Percentiles rank a stretch among this genome's conserved stretches.
Evolutionary conservation across 2,797 vertebrate genomes (phyloP).

Genomic region (Liparis tanakae): DNA sequence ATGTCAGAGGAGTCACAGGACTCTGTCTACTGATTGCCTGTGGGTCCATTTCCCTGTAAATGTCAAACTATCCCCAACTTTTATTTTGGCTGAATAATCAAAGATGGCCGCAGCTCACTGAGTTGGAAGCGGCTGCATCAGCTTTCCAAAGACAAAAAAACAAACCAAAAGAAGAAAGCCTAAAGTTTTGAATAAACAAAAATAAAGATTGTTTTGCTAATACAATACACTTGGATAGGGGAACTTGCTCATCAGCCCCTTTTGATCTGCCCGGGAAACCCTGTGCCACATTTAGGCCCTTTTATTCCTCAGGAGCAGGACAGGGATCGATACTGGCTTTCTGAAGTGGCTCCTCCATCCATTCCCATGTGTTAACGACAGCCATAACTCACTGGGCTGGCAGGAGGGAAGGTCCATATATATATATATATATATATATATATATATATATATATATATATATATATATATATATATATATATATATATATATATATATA

Average conservation of each 20-base stretch:
- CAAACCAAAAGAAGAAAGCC: background rate
- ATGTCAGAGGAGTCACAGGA: background rate
- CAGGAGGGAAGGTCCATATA: conserved; percentile 77
- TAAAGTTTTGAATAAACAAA: background rate
- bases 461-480: conserved; percentile 83
- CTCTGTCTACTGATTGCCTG: background rate
- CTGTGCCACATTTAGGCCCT: conserved; percentile 61
- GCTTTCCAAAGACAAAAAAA: background rate
- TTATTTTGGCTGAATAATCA: no score
- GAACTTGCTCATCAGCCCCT: conserved; percentile 45
- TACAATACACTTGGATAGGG: conserved; percentile 12
- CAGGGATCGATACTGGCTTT: conserved; percentile 83
- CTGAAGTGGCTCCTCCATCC: conserved; percentile 79
- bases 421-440: conserved; percentile 74
- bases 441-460: conserved; percentile 84
- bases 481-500: conserved; percentile 83
- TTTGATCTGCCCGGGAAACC: conserved; percentile 58
- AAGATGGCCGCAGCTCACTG: no score
- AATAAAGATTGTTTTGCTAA: background rate
- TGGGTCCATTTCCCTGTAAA: background rate
- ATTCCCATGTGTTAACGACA: conserved; percentile 84
- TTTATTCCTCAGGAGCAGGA: conserved; percentile 67
- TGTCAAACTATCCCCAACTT: no score
- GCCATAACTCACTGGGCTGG: conserved; percentile 83
- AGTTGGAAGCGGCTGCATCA: no score